Evolutionary conservation across 2,797 vertebrate genomes (phyloP).

Genomic region (Rhabdophis nuchalis): DNA sequence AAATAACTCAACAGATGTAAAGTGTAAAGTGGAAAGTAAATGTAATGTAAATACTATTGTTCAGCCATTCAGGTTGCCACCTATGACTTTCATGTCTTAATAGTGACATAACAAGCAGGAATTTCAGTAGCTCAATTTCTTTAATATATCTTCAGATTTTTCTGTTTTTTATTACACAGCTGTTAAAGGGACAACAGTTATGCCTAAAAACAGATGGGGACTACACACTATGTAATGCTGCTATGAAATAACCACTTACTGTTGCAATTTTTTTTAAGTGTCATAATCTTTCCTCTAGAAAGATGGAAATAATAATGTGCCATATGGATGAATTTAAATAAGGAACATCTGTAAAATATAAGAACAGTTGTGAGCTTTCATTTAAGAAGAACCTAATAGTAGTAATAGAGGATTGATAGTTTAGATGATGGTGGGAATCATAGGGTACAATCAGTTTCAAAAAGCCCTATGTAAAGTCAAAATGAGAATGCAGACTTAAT

Average conservation of each 20-base stretch:
- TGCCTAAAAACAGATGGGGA: neutral
- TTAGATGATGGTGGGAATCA: neutral
- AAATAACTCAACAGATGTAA: slow-evolving; percentile 72
- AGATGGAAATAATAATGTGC: slow-evolving; percentile 63
- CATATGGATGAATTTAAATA: slow-evolving; percentile 59
- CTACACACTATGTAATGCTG: slow-evolving; percentile 67
- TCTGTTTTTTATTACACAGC: neutral
- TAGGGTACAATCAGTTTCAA: neutral
- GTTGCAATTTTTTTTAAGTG: slow-evolving; percentile 71
- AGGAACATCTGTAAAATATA: slow-evolving; percentile 32
- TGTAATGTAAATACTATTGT: slow-evolving; percentile 72
- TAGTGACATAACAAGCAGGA: slow-evolving; percentile 11
- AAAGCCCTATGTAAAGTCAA: neutral
- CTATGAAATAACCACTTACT: slow-evolving; percentile 74
- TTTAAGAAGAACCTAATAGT: slow-evolving; percentile 53
- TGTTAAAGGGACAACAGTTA: slow-evolving; percentile 7
- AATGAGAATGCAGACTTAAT: neutral
- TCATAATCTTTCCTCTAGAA: slow-evolving; percentile 58
- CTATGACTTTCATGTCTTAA: slow-evolving; percentile 65
- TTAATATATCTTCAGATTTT: neutral
- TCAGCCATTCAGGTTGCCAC: slow-evolving; percentile 65
- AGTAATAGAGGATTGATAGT: slow-evolving; percentile 35
- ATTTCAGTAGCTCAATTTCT: slow-evolving; percentile 4
- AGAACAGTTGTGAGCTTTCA: slow-evolving; percentile 38
- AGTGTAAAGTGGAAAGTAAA: slow-evolving; percentile 71